phyloP scores from a whole-genome alignment of 2,888 invertebrate genomes.

The Hofmannophila pseudospretella region DNA sequence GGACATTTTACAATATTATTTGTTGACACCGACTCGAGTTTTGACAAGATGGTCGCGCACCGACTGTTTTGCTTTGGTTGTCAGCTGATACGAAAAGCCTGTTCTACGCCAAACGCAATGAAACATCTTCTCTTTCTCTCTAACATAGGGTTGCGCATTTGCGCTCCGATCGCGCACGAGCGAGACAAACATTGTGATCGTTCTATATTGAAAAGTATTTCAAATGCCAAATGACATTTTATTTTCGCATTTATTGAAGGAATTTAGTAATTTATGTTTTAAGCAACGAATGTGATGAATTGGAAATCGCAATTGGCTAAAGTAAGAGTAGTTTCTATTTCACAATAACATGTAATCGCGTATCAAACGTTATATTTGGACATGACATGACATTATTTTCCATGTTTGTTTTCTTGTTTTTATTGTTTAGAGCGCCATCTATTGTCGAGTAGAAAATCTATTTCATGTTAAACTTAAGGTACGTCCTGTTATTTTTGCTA shows the following conservation, averaged over 20 bases:
- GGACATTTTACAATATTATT: conserved; percentile 74
- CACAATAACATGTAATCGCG: conserved; percentile 54
- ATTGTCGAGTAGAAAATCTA: conserved; percentile 12
- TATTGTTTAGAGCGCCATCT: conserved; percentile 44
- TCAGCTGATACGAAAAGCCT: conserved; percentile 75
- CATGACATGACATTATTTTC: conserved; percentile 39
- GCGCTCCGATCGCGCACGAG: conserved; percentile 29
- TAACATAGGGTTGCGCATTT: conserved; percentile 11
- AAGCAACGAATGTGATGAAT: conserved; percentile 48
- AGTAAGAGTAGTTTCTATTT: conserved; percentile 57
- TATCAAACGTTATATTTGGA: conserved; percentile 52
- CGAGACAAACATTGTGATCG: conserved; percentile 28
- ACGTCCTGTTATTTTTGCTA: conserved; percentile 3
- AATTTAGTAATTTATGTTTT: conserved; percentile 47
- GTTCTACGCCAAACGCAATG: conserved; percentile 51
- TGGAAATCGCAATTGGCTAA: conserved; percentile 43
- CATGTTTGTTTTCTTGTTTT: conserved; percentile 11
- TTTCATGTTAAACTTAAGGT: not conserved
- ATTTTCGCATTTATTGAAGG: conserved; percentile 57
- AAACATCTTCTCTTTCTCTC: conserved; percentile 34
- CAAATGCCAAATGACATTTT: conserved; percentile 64
- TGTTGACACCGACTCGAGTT: conserved; percentile 74
- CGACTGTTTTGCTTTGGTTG: conserved; percentile 80
- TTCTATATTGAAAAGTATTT: conserved; percentile 46
- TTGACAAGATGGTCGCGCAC: conserved; percentile 80